Evolutionary conservation across 1,140 invertebrate species (phyloP).

Genomic region (Diploscapter pachys): DNA sequence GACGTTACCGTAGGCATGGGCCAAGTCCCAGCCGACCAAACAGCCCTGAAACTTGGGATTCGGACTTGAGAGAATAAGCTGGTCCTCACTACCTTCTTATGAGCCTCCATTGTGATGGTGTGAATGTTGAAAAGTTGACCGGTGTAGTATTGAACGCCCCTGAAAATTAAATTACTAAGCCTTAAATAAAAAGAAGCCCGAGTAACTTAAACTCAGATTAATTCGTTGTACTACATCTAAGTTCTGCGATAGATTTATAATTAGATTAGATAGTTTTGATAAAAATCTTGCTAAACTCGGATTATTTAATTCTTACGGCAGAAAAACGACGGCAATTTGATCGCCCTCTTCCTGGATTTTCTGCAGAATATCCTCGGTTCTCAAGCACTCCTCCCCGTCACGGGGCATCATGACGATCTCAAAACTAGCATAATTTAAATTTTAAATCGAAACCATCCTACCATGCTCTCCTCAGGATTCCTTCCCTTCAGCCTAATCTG

Average conservation of each 20-base stretch:
- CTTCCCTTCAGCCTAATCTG: slow-evolving; percentile 64
- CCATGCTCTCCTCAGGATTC: slow-evolving; percentile 22
- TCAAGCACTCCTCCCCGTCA: slow-evolving; percentile 63
- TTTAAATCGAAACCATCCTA: background rate
- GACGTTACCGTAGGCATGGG: slow-evolving; percentile 70
- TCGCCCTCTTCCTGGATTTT: slow-evolving; percentile 64
- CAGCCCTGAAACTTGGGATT: slow-evolving; percentile 61
- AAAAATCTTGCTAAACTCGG: too few relatives aligned
- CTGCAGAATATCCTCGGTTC: slow-evolving; percentile 65
- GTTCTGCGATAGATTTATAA: too few relatives aligned
- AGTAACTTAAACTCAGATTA: too few relatives aligned
- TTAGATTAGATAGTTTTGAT: too few relatives aligned
- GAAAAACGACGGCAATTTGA: too few relatives aligned
- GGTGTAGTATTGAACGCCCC: slow-evolving; percentile 69
- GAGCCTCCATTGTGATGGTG: slow-evolving; percentile 64
- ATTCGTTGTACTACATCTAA: too few relatives aligned
- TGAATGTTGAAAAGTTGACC: slow-evolving; percentile 68
- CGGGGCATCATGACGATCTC: slow-evolving; percentile 63
- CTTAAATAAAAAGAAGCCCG: too few relatives aligned
- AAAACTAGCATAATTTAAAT: slow-evolving; percentile 63
- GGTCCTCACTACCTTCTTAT: slow-evolving; percentile 61
- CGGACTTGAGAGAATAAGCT: background rate
- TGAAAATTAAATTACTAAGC: slow-evolving; percentile 55
- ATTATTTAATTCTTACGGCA: too few relatives aligned
- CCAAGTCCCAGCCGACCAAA: slow-evolving; percentile 68